Conservation (phyloP, 1,140 invertebrate species). For the Zaprionus tsacasi region DNA sequence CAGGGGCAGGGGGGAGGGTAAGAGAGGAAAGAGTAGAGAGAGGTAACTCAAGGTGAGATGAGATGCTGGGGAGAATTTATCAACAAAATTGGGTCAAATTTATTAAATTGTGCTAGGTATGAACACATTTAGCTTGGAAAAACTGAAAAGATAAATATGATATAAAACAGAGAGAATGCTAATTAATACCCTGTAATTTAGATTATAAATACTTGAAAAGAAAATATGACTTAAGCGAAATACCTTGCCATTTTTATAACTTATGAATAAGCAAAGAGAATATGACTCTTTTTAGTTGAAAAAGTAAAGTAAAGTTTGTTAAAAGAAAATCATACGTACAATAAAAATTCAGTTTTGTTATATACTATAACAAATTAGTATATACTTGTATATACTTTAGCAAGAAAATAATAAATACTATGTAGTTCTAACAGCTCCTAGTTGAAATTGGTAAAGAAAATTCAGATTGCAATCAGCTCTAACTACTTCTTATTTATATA, state of each 20-base stretch:
- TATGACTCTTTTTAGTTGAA: too few species aligned
- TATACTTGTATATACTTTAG: too few species aligned
- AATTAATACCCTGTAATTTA: neutral
- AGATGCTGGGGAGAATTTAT: conserved; percentile 21
- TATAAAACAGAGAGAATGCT: neutral
- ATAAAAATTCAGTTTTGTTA: too few species aligned
- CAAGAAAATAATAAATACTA: too few species aligned
- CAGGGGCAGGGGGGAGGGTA: conserved; percentile 16
- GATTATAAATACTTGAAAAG: neutral
- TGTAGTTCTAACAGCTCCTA: too few species aligned
- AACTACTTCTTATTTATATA: too few species aligned
- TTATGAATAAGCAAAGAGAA: too few species aligned
- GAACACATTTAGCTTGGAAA: conserved; percentile 17
- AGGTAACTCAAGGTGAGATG: neutral
- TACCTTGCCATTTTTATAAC: neutral
- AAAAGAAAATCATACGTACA: too few species aligned
- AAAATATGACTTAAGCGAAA: neutral
- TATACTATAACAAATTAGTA: too few species aligned
- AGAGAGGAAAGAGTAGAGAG: neutral
- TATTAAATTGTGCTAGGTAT: conserved; percentile 29
- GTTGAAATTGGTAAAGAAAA: too few species aligned
- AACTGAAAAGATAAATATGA: neutral
- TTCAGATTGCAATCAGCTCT: too few species aligned
- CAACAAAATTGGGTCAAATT: conserved; percentile 51
- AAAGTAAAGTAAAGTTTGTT: too few species aligned